phyloP scores from a whole-genome alignment of 2,113 vertebrate species.

The Neodon shergylaensis region DNA sequence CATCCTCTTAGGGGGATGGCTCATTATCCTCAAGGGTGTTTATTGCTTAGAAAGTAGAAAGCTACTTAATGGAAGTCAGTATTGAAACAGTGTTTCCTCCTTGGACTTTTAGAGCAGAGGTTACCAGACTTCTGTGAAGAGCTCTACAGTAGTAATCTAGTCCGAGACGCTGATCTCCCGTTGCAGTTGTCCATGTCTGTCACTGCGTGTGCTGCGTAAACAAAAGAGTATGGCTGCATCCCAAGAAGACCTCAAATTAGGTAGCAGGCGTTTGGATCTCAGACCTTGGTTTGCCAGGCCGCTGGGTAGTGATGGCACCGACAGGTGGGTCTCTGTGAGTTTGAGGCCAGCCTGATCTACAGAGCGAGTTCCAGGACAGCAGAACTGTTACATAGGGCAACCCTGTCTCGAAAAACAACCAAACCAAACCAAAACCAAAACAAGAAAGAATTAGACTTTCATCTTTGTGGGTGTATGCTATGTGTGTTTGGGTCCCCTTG shows the following conservation, averaged over 20 bases:
- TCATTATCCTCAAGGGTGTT: neutral
- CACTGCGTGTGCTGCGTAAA: neutral
- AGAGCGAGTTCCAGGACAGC: neutral
- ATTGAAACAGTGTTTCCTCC: neutral
- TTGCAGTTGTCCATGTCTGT: neutral
- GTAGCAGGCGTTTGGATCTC: neutral
- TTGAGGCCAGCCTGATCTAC: neutral
- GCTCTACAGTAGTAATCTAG: constrained; percentile 4
- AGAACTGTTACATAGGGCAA: neutral
- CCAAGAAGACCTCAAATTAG: neutral
- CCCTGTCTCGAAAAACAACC: neutral
- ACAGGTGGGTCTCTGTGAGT: neutral
- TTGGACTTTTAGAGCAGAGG: neutral
- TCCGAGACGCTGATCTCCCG: neutral
- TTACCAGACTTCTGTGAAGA: neutral
- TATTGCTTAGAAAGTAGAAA: constrained; percentile 40
- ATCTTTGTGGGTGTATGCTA: neutral
- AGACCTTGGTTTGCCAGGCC: neutral
- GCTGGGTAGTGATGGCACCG: neutral
- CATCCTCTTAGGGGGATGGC: neutral
- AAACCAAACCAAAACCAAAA: neutral
- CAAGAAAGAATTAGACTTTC: neutral
- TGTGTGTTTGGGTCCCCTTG: neutral
- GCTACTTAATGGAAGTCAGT: neutral
- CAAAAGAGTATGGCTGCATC: neutral